Percentiles rank a stretch among this genome's conserved stretches.
Evolutionary conservation across 1,140 invertebrate species (phyloP).

Genomic region (Pseudomyrmex sp.): DNA sequence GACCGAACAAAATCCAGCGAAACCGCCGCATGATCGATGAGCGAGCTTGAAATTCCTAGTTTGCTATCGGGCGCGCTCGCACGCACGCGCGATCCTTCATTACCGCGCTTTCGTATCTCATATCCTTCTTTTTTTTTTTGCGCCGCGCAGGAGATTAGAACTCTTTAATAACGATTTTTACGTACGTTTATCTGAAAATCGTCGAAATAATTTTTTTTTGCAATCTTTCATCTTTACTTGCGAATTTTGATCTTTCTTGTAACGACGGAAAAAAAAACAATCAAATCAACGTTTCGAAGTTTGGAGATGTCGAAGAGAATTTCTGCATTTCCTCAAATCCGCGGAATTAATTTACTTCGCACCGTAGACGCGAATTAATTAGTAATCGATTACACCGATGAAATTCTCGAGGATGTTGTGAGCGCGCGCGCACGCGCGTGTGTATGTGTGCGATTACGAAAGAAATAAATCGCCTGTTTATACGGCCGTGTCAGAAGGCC

Average conservation of each 20-base stretch:
- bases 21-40: slow-evolving; percentile 59
- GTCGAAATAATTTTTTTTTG: background rate
- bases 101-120: slow-evolving; percentile 39
- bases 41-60: slow-evolving; percentile 57
- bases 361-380: slow-evolving; percentile 26
- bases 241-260: too few species aligned
- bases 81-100: slow-evolving; percentile 26
- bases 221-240: background rate
- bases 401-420: slow-evolving; percentile 3
- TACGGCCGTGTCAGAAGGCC: slow-evolving; percentile 53
- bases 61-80: slow-evolving; percentile 9
- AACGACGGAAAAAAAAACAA: too few species aligned
- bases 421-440: too few species aligned
- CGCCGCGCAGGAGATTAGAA: background rate
- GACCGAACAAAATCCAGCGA: slow-evolving; percentile 57
- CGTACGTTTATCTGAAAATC: background rate
- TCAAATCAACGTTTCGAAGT: background rate
- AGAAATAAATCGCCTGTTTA: slow-evolving; percentile 57
- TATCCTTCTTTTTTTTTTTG: background rate
- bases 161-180: slow-evolving; percentile 49
- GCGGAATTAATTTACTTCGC: slow-evolving; percentile 13
- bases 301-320: background rate
- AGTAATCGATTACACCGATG: background rate
- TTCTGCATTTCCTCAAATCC: background rate
- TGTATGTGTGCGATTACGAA: slow-evolving; percentile 22